These are phyloP conservation scores for Danaus plexippus DNA, from an alignment of 1,140 invertebrate species.

Conservation along the genomic window DNA sequence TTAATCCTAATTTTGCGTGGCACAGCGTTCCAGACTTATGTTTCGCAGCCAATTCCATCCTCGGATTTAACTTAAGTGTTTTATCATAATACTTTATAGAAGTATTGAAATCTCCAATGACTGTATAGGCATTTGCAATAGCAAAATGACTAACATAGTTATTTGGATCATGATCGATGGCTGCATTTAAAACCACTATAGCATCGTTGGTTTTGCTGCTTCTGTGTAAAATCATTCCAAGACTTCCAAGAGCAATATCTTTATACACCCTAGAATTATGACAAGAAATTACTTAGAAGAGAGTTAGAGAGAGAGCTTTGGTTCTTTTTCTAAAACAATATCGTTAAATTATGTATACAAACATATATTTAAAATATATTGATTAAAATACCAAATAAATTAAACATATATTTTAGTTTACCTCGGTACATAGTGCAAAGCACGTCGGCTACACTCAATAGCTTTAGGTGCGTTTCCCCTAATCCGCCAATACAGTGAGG, in stretches of 20 bases:
- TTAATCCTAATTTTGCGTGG: conserved; percentile 78
- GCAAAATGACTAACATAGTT: conserved; percentile 84
- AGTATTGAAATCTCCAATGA: conserved; percentile 77
- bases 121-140: conserved; percentile 83
- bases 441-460: conserved; percentile 85
- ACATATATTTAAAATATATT: conserved; percentile 1
- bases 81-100: conserved; percentile 79
- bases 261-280: conserved; percentile 74
- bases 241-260: conserved; percentile 84
- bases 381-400: conserved; percentile 10
- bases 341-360: conserved; percentile 1
- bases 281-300: conserved; percentile 5
- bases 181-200: conserved; percentile 83
- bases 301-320: conserved; percentile 9
- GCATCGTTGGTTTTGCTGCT: conserved; percentile 83
- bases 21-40: conserved; percentile 80
- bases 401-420: conserved; percentile 44
- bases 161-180: conserved; percentile 83
- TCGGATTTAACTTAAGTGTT: conserved; percentile 74
- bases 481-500: conserved; percentile 88
- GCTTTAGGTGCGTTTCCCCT: conserved; percentile 84
- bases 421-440: conserved; percentile 85
- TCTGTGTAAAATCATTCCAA: conserved; percentile 87
- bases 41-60: conserved; percentile 68
- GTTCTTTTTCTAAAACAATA: conserved; percentile 1